Conservation (phyloP, 2,113 vertebrate species). For the Daubentonia madagascariensis region DNA sequence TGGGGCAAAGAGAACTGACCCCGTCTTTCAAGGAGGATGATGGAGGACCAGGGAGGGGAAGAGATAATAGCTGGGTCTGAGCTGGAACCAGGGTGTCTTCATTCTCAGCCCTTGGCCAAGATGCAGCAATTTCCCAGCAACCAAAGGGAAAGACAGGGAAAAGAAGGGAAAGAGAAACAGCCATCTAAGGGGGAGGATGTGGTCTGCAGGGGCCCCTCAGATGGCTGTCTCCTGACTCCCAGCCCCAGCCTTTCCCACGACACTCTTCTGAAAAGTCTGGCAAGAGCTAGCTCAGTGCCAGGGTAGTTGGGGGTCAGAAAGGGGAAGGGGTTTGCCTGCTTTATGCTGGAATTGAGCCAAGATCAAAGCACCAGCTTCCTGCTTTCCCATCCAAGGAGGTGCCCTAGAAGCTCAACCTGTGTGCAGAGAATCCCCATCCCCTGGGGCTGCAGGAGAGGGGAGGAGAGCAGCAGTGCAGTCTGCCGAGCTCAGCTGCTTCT, state of each 20-base stretch:
- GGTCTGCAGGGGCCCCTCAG: background rate
- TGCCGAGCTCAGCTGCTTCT: background rate
- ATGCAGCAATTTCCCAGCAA: background rate
- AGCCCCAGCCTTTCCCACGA: background rate
- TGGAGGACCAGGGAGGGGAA: background rate
- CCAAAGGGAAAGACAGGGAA: background rate
- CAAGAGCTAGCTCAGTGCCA: background rate
- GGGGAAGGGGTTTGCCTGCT: background rate
- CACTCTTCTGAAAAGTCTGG: background rate
- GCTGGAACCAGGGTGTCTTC: background rate
- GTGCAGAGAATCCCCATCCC: background rate
- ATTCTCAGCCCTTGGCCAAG: background rate
- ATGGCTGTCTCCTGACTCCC: background rate
- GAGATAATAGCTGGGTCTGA: background rate
- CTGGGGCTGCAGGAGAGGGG: background rate
- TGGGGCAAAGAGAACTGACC: background rate
- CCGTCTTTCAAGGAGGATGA: background rate
- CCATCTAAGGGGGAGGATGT: too few species aligned
- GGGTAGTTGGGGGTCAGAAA: too few species aligned
- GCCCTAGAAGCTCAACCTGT: background rate
- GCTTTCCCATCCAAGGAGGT: background rate
- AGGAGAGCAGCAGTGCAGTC: background rate
- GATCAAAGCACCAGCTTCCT: background rate
- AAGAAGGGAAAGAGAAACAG: accelerated
- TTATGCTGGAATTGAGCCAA: too few species aligned